phyloP scores from a whole-genome alignment of 2,888 invertebrate species.

The Parascotia fuliginaria region DNA sequence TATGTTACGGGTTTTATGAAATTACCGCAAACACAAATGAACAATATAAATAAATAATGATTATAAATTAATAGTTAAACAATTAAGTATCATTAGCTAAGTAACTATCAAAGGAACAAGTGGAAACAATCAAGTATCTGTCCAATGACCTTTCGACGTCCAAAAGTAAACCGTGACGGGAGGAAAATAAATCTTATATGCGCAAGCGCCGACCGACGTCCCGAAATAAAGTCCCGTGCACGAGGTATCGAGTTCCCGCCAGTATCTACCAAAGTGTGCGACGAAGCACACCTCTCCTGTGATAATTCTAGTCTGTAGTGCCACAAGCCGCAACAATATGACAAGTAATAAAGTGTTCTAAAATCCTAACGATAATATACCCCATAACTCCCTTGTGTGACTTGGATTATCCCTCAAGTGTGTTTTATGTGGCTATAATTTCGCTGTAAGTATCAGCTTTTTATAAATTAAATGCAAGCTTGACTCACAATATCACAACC shows the following conservation, averaged over 20 bases:
- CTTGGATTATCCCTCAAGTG: conserved; percentile 64
- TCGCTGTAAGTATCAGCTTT: conserved; percentile 76
- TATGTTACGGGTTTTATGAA: no score
- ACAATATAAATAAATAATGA: not conserved
- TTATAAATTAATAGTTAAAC: not conserved
- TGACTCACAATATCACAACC: conserved; percentile 8
- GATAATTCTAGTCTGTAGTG: conserved; percentile 74
- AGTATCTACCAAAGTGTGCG: conserved; percentile 68
- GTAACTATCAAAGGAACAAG: conserved; percentile 7
- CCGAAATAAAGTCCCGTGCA: conserved; percentile 74
- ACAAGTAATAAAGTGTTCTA: conserved; percentile 69
- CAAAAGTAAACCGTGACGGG: conserved; percentile 79
- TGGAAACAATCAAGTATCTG: conserved; percentile 64
- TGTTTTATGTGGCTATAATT: conserved; percentile 66
- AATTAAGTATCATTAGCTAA: not conserved
- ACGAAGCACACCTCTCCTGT: conserved; percentile 65
- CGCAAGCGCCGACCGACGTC: conserved; percentile 64
- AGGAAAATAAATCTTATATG: conserved; percentile 63
- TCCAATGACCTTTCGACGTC: conserved; percentile 82
- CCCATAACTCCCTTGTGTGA: conserved; percentile 61
- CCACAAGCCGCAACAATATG: conserved; percentile 61
- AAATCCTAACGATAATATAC: conserved; percentile 32
- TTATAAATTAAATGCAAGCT: conserved; percentile 17
- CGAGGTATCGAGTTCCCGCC: conserved; percentile 75
- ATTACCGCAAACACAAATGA: not conserved